Evolutionary conservation across 2,888 invertebrate species (phyloP).

Genomic region (Hoplodrina blanda): DNA sequence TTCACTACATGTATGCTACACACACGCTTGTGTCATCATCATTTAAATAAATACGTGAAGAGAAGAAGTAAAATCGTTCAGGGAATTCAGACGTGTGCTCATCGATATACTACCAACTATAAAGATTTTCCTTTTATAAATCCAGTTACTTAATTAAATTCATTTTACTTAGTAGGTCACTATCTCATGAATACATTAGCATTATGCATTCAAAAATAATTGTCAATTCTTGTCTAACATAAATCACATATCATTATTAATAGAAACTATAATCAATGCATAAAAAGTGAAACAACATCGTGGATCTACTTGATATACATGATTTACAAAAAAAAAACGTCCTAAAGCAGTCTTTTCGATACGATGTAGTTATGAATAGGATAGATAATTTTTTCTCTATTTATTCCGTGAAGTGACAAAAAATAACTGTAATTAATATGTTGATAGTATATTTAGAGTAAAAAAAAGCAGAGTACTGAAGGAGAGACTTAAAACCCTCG

Average conservation of each 20-base stretch:
- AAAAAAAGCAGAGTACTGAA: background rate
- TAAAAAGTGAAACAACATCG: constrained; percentile 20
- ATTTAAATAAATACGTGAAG: constrained; percentile 78
- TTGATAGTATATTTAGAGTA: background rate
- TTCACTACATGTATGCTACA: constrained; percentile 53
- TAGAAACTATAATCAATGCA: constrained; percentile 11
- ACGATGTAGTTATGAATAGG: too few relatives aligned
- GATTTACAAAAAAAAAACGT: constrained; percentile 3
- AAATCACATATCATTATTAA: constrained; percentile 22
- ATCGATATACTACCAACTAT: background rate
- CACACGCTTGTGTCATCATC: constrained; percentile 68
- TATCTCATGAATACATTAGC: constrained; percentile 25
- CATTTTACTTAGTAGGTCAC: constrained; percentile 35
- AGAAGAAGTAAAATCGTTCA: constrained; percentile 78
- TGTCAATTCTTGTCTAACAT: constrained; percentile 15
- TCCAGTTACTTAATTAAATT: background rate
- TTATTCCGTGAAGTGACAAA: too few relatives aligned
- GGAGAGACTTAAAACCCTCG: background rate
- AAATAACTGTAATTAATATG: too few relatives aligned
- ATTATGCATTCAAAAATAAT: constrained; percentile 18
- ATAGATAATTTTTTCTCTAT: background rate
- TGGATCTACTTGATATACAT: background rate
- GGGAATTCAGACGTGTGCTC: constrained; percentile 19
- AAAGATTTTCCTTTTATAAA: background rate
- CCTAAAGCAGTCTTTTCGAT: background rate